Percentiles rank a stretch among this genome's conserved stretches.
Conservation (phyloP, 2,888 invertebrate genomes). For the Cerceris ruficornis region DNA sequence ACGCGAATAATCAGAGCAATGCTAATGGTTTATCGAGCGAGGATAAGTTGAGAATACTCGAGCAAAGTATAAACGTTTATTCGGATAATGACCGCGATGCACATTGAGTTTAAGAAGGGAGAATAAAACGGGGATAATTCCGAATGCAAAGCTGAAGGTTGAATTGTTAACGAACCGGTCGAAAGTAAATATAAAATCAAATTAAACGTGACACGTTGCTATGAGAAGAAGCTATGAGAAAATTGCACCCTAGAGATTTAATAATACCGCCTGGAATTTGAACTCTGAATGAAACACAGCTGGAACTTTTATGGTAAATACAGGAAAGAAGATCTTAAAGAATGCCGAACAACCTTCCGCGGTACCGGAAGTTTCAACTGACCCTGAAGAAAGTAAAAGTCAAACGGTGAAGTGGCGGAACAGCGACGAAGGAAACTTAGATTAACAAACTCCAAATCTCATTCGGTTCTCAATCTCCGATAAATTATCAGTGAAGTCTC, state of each 20-base stretch:
- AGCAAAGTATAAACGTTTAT: conserved; percentile 58
- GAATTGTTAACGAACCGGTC: conserved; percentile 11
- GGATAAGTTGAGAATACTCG: conserved; percentile 38
- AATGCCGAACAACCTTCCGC: conserved; percentile 7
- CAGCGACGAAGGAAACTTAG: background rate
- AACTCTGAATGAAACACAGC: no score
- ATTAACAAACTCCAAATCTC: background rate
- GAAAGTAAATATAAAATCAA: conserved; percentile 39
- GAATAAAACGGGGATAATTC: conserved; percentile 12
- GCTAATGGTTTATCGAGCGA: conserved; percentile 15
- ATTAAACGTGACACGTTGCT: conserved; percentile 13
- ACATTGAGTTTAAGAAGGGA: background rate
- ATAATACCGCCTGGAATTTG: no score
- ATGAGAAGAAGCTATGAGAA: no score
- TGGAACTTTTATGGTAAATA: background rate
- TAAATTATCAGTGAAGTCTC: no score
- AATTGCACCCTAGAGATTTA: no score
- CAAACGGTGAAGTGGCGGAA: background rate
- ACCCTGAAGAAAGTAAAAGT: background rate
- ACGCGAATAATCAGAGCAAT: background rate
- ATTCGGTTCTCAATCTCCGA: background rate
- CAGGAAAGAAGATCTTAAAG: conserved; percentile 2
- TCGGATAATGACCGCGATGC: conserved; percentile 38
- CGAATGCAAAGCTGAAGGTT: conserved; percentile 26
- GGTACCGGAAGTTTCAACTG: background rate